Evolutionary conservation across 2,888 invertebrate genomes (phyloP), one percentile per base, ranked within the genome.

Genomic region (Malachius bipustulatus): DNA sequence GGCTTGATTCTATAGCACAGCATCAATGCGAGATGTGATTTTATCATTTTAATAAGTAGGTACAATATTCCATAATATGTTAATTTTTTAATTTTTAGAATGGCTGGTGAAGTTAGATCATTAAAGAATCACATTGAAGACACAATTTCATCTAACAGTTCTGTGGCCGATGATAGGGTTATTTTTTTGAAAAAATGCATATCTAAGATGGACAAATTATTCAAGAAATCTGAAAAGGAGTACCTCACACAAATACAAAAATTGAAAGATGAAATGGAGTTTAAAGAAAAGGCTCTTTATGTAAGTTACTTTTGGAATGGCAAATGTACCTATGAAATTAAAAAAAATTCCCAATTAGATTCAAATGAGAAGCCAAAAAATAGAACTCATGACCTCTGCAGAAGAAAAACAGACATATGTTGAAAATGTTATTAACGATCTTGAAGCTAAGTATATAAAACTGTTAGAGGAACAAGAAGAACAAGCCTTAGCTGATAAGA

Each of bases 191-290:
- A 52, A 39, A 49, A 49, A 32, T 55, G 54, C 36, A 47, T 56
- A n/a, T 48, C 50, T 4, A 55, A 55, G 46, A 52, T 57, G 52
- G 55, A 57, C 24, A 52, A 45, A 41, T 41, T 54, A 3, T 52
- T 52, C 15, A 46, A 48, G 28, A 53, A 46, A 41, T 50, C 53
- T 4, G 55, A 57, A 39, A 50, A 47, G 32, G 51, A 55, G 26
- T 55, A 55, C 37, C 32, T 45, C 10, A 51, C 48, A 36, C 48
- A 52, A 34, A 48, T 57, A 9, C 46, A 50, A 30, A 50, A 45
- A 33, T 31, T 57, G 3, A 50, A 45, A 33, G 48, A 50, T 30
- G 54, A 56, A 28, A 14, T 57, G 11, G 49, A 49, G 24, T 31
- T 51, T 14, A 54, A 51, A 39, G 51, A 57, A 24, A 52, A 46